Percentiles rank a stretch among this genome's conserved stretches.
These are phyloP conservation scores for Petrosia ficiformis DNA, from an alignment of 37 sponge, comb jelly and placozoan species.

Conservation along the genomic window DNA sequence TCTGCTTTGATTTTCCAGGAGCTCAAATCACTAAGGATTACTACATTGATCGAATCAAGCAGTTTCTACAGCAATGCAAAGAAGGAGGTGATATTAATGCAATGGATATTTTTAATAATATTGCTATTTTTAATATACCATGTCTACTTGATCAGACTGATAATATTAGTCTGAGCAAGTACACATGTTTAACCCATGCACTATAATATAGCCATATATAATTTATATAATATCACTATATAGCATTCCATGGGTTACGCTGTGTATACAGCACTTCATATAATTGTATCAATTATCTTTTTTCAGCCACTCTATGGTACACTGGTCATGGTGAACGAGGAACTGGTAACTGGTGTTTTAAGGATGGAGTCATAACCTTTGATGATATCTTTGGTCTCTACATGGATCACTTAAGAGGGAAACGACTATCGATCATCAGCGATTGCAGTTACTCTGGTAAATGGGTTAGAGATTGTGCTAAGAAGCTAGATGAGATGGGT, in stretches of 20 bases:
- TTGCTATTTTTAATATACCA: too few species aligned
- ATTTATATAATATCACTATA: too few species aligned
- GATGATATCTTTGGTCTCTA: constrained; percentile 29
- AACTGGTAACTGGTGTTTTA: constrained; percentile 68
- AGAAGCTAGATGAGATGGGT: constrained; percentile 36
- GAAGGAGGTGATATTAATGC: not conserved
- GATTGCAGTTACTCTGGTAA: too few species aligned
- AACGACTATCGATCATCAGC: constrained; percentile 29
- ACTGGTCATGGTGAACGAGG: constrained; percentile 50
- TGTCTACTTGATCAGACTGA: too few species aligned
- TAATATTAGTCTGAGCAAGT: too few species aligned
- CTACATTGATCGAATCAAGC: not conserved
- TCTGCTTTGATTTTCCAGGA: not conserved
- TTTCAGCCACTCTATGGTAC: constrained; percentile 40
- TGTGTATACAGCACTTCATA: not conserved
- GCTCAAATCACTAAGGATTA: not conserved
- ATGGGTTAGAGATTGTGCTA: constrained; percentile 26
- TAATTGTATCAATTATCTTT: too few species aligned
- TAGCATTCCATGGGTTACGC: too few species aligned
- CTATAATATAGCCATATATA: too few species aligned
- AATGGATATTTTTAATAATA: too few species aligned
- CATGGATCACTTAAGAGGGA: too few species aligned
- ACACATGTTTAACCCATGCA: too few species aligned
- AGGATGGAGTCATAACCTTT: too few species aligned
- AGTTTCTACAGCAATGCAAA: not conserved